Evolutionary conservation across 2,888 invertebrate species (phyloP), one percentile per base, ranked within the genome.

Genomic region (Apotomis capreana): DNA sequence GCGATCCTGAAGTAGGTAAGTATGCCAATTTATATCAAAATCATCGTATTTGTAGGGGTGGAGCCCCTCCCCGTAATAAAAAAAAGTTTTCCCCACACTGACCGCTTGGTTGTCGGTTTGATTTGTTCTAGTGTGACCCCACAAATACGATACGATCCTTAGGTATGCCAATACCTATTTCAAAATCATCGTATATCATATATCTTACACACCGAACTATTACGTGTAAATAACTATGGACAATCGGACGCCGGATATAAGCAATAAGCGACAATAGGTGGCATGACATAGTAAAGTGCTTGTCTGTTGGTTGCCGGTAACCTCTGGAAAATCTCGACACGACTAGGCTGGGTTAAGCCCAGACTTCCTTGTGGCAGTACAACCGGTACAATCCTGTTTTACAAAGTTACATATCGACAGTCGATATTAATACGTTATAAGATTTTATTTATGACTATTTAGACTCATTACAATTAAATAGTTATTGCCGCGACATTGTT

Each of bases 201-300:
- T 49, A 9, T 8, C 26, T 26, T 26, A 10, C 10, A 49, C 44
- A 49, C 49, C 9, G 49, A 49, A 49, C 49, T 49, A 49, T 49
- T 49, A 49, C 49, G 40, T 60, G 58, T 65, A 59, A 59, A 68
- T 59, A 46, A 46, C 75, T 77, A 78, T 77, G 74, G 74, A 76
- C 73, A 76, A 58, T 74, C 73, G 76, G 76, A 75, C 79, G 78
- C 83, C 89, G 89, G 90, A 89, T 84, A 85, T 83, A 81, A 84
- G 85, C 88, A 89, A 89, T 89, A 79, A 88, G 70, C 81, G 79
- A 84, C 86, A 87, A 87, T 87, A 79, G 81, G 75, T 79, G 75
- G 72, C 77, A 78, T 77, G 77, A 76, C 74, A 72, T 44, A 36
- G 51, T 57, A 63, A 58, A 58, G 46, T 59, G 52, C 37, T 15